Evolutionary conservation across 2,113 vertebrate genomes (phyloP).

Genomic region (Ctenodactylus gundi): DNA sequence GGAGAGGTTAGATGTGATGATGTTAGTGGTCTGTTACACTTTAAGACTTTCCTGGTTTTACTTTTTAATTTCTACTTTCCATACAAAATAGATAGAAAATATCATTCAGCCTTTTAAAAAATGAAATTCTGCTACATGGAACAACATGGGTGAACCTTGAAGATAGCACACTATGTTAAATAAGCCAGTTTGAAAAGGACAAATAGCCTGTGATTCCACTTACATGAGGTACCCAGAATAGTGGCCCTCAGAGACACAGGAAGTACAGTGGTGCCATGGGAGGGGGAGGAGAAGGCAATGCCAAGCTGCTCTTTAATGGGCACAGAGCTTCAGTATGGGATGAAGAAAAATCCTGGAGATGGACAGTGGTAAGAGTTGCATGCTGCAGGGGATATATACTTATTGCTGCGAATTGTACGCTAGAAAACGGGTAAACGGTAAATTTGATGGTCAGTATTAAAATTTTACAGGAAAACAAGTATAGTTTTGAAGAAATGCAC

Average conservation of each 20-base stretch:
- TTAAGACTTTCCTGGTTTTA: neutral
- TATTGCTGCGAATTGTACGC: neutral
- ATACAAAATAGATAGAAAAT: neutral
- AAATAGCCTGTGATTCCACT: neutral
- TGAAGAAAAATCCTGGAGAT: neutral
- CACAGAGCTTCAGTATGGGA: neutral
- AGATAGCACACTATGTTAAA: neutral
- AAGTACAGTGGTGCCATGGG: neutral
- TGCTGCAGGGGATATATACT: neutral
- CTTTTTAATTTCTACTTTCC: neutral
- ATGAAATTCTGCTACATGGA: neutral
- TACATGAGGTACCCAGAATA: neutral
- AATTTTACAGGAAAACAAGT: neutral
- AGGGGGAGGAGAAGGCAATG: neutral
- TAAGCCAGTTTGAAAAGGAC: neutral
- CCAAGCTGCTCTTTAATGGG: neutral
- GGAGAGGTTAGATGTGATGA: neutral
- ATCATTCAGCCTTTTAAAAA: constrained; percentile 3
- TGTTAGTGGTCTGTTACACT: neutral
- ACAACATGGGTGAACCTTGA: neutral
- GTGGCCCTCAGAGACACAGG: neutral
- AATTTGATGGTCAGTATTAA: neutral
- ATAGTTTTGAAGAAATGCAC: neutral
- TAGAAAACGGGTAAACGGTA: neutral
- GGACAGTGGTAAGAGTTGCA: neutral